Evolutionary conservation across 64 coral and sea anemone species (phyloP).

Genomic region (Stylophora pistillata): DNA sequence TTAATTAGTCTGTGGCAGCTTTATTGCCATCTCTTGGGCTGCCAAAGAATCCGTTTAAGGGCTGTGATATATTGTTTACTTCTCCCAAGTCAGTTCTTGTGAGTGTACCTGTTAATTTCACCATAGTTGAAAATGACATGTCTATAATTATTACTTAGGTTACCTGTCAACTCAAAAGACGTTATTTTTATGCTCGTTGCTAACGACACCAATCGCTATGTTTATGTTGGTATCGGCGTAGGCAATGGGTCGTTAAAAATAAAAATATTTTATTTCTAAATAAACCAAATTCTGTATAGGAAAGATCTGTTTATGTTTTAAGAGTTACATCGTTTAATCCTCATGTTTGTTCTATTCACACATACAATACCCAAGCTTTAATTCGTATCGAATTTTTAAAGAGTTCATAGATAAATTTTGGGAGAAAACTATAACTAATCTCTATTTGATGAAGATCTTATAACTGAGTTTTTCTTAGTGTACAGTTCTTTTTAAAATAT

Average conservation of each 20-base stretch:
- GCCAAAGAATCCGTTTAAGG: not conserved
- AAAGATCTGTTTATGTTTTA: not conserved
- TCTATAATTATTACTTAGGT: no score
- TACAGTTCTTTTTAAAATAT: no score
- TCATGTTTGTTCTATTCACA: no score
- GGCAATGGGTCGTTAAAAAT: not conserved
- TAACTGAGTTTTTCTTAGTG: no score
- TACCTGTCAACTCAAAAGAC: not conserved
- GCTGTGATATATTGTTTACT: not conserved
- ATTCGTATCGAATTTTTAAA: no score
- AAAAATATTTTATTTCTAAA: not conserved
- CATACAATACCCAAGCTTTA: no score
- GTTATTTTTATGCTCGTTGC: not conserved
- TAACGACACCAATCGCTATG: constrained; percentile 5
- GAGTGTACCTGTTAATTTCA: no score
- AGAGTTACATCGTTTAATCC: no score
- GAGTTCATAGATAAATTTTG: no score
- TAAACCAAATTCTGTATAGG: not conserved
- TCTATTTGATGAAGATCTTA: no score
- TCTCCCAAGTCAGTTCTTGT: not conserved
- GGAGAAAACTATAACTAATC: no score
- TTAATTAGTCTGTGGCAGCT: not conserved
- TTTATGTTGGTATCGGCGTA: not conserved
- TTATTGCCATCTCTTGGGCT: not conserved
- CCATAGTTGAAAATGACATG: no score